phyloP scores from a whole-genome alignment of 2,888 invertebrate genomes.

The Cremastinae sp. region DNA sequence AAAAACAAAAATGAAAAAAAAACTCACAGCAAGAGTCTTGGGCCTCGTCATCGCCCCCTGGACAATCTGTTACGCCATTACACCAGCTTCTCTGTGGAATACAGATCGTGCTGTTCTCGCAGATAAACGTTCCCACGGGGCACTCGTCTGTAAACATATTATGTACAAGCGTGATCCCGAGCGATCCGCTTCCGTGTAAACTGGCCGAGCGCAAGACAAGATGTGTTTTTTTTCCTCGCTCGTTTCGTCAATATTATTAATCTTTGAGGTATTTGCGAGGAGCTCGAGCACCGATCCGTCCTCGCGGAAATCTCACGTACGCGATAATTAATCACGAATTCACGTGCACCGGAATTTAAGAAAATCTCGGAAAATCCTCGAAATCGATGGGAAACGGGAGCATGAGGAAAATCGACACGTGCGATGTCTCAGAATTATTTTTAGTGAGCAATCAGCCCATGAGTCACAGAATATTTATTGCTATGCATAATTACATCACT shows the following conservation, averaged over 20 bases:
- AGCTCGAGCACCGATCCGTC: too few relatives aligned
- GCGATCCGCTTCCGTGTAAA: slow-evolving; percentile 9
- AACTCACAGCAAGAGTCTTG: slow-evolving; percentile 76
- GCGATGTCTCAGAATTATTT: too few relatives aligned
- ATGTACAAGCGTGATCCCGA: slow-evolving; percentile 7
- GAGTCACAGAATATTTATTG: too few relatives aligned
- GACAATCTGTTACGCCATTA: slow-evolving; percentile 81
- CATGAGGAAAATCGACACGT: too few relatives aligned
- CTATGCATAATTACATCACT: too few relatives aligned
- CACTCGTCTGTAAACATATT: slow-evolving; percentile 80
- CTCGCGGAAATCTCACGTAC: not conserved
- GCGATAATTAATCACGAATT: not conserved
- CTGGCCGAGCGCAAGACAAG: slow-evolving; percentile 22
- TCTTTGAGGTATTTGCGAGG: not conserved
- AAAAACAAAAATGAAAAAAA: not conserved
- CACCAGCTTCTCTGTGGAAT: slow-evolving; percentile 83
- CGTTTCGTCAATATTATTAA: slow-evolving; percentile 5
- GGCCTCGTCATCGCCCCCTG: slow-evolving; percentile 78
- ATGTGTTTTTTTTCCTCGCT: not conserved
- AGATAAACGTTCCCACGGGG: slow-evolving; percentile 82
- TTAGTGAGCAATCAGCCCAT: too few relatives aligned
- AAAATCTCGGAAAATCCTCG: too few relatives aligned
- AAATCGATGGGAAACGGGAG: too few relatives aligned
- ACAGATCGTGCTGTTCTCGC: slow-evolving; percentile 82
- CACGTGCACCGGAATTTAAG: too few relatives aligned